Conservation (phyloP, 1,140 invertebrate species). For the Heliconius eleuchia region DNA sequence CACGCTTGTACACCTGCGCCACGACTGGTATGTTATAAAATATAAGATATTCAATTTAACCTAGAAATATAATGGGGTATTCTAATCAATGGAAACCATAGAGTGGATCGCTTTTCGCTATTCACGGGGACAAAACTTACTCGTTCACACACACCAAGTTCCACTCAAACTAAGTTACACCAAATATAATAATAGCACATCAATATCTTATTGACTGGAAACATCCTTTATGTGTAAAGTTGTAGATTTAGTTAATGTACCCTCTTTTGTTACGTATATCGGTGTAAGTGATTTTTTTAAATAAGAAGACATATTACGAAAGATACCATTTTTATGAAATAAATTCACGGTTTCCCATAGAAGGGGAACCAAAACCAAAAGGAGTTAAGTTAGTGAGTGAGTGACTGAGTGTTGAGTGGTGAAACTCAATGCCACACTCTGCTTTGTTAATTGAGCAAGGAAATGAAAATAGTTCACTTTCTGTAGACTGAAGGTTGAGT, state of each 20-base stretch:
- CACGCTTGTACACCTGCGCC: no score
- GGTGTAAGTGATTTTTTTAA: background rate
- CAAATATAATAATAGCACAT: conserved; percentile 24
- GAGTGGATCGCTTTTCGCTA: background rate
- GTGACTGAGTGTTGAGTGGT: no score
- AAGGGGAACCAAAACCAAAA: no score
- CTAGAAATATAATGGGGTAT: background rate
- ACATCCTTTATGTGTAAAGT: conserved; percentile 14
- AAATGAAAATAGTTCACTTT: no score
- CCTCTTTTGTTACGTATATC: background rate
- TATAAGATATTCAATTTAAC: background rate
- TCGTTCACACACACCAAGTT: background rate
- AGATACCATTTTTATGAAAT: no score
- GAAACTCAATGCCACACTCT: background rate
- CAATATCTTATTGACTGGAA: conserved; percentile 26
- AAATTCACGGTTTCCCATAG: no score
- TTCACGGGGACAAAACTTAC: background rate
- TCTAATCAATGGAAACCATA: conserved; percentile 12
- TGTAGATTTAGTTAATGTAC: background rate
- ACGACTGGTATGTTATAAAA: background rate
- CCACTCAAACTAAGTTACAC: conserved; percentile 13
- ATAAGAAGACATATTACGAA: no score
- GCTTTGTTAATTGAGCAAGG: no score
- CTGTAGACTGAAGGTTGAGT: no score
- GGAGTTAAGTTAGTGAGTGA: no score